Base-by-base conservation (phyloP, 1,140 invertebrate genomes). In the Danaus melanippus region DNA sequence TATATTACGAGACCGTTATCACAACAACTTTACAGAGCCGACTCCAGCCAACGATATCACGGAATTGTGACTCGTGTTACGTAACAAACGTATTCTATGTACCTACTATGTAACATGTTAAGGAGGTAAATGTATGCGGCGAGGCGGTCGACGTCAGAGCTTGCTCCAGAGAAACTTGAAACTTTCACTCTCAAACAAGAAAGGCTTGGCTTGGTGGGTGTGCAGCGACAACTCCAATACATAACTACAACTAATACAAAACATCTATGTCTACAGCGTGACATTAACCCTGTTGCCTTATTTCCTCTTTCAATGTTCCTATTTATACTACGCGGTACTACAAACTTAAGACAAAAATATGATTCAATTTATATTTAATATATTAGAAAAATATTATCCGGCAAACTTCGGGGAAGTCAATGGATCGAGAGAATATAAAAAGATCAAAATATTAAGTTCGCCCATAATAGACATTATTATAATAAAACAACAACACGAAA, bases 161-260 rank as follows among this genome's bases (percentile, higher is more conserved):
- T 60, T 60, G 60, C 62, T 75, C 68, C 58, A 64, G 67, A 70
- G 66, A 77, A 80, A 79, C 76, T 77, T 74, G 67, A 55, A 69
- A 79, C 79, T 81, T 74, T 84, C 81, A 69, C 81, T 84, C 77
- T 84, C 76, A 56, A 66, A 68, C 67, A 75, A 77, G 74, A 76
- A 76, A 79, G 63, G 66, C 69, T 69, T 15, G 15, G 15, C 15
- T 15, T 62, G 71, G 67, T 70, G 68, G 59, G 62, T 68, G 69
- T 63, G 71, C 62, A 56, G 74, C 58, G 55, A 69, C 68, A 75
- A 73, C 62, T 74, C 67, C 62, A 67, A 74, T 66, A 71, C 54
- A 71, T 54, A 68, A 64, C 1, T 15, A 63, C 60, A 67, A 67
- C 60, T 64, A 68, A 64, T 60, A 78, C 69, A 77, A 69, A 78